Evolutionary conservation across 2,113 vertebrate species (phyloP).

Genomic region (Corydoras sp.): DNA sequence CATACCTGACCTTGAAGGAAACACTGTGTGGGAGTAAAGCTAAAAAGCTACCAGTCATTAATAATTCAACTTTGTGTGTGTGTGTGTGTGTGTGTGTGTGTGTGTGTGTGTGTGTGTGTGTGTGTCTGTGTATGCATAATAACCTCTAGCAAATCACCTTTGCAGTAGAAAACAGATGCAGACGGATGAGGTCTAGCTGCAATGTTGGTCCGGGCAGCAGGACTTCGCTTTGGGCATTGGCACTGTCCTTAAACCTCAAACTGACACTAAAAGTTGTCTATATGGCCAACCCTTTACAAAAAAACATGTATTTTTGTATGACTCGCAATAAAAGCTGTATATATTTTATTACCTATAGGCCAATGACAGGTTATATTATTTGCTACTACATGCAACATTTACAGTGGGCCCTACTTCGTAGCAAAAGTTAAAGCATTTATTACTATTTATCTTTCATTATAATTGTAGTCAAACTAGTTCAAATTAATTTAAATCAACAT

Average conservation of each 20-base stretch:
- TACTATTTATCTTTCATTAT: too few species aligned
- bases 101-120: not conserved
- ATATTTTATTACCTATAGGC: too few species aligned
- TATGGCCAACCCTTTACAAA: not conserved
- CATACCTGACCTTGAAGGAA: conserved; percentile 34
- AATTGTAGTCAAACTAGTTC: too few species aligned
- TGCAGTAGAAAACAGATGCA: conserved; percentile 35
- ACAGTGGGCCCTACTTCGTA: too few species aligned
- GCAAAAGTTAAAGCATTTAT: too few species aligned
- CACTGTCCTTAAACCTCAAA: conserved; percentile 37
- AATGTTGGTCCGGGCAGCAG: conserved; percentile 21
- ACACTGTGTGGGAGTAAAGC: not conserved
- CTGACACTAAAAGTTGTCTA: too few species aligned
- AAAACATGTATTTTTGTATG: not conserved
- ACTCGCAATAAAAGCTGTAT: too few species aligned
- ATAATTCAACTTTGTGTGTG: conserved; percentile 13
- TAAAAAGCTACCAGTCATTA: conserved; percentile 19
- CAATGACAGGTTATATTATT: too few species aligned
- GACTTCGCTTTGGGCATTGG: conserved; percentile 31
- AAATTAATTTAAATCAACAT: too few species aligned
- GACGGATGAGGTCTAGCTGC: conserved; percentile 25
- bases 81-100: not conserved
- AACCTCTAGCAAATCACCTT: conserved; percentile 47
- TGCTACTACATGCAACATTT: too few species aligned
- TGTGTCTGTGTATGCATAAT: conserved; percentile 13